These are phyloP conservation scores for rabbit (Oryctolagus cuniculus) DNA, from an alignment of 2,113 vertebrate species.

Conservation along the genomic window DNA sequence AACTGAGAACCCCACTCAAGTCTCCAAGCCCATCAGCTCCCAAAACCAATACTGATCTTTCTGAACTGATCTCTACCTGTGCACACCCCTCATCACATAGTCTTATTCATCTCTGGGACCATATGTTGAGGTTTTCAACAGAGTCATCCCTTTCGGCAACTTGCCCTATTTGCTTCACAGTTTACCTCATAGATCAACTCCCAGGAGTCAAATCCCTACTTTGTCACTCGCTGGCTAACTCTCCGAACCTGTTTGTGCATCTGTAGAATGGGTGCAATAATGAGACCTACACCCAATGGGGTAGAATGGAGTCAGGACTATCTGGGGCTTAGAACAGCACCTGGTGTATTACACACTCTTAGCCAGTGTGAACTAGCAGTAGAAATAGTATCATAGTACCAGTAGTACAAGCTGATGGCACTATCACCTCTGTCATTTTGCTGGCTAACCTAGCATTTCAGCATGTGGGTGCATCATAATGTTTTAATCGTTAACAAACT, in stretches of 20 bases:
- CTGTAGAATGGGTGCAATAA: not conserved
- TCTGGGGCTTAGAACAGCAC: not conserved
- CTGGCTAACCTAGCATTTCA: not conserved
- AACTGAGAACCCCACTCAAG: not conserved
- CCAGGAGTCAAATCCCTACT: not conserved
- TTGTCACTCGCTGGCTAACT: not conserved
- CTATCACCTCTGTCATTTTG: not conserved
- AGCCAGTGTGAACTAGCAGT: not conserved
- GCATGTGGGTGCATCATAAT: not conserved
- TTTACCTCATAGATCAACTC: not conserved
- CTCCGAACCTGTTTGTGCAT: conserved; percentile 5
- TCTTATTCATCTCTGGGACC: not conserved
- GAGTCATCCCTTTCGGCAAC: not conserved
- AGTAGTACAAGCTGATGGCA: not conserved
- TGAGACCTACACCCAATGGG: not conserved
- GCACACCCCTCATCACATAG: not conserved
- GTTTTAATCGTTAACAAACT: not conserved
- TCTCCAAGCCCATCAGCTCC: conserved; percentile 43
- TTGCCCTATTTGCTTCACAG: not conserved
- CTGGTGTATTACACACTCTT: not conserved
- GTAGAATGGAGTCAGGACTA: not conserved
- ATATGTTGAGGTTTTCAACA: not conserved
- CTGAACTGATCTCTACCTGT: not conserved
- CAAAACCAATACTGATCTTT: not conserved
- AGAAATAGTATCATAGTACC: too few species aligned